These are phyloP conservation scores for Amphibalanus amphitrite DNA, from an alignment of 1,140 invertebrate species.

Conservation along the genomic window DNA sequence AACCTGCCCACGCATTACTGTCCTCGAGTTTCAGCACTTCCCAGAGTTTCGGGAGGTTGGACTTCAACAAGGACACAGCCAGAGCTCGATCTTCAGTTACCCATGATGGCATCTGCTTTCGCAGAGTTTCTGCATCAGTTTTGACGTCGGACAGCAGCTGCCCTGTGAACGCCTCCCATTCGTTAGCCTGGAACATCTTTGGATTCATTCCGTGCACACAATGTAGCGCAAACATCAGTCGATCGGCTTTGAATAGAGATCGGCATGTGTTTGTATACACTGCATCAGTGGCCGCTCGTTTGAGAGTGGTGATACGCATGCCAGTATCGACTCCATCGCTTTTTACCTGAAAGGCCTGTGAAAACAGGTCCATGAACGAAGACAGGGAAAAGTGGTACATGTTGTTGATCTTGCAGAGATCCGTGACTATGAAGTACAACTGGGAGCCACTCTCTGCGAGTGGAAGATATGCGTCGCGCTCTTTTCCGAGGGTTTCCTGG, in stretches of 20 bases:
- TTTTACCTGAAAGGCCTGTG: constrained; percentile 8
- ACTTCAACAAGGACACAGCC: constrained; percentile 41
- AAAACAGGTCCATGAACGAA: constrained; percentile 37
- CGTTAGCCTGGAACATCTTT: constrained; percentile 43
- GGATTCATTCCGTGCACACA: constrained; percentile 46
- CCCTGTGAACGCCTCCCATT: constrained; percentile 69
- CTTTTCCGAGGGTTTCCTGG: constrained; percentile 45
- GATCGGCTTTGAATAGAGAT: constrained; percentile 57
- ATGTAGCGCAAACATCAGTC: constrained; percentile 51
- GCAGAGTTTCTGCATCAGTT: constrained; percentile 26
- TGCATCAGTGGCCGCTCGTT: constrained; percentile 29
- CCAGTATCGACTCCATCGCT: constrained; percentile 19
- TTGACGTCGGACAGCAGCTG: constrained; percentile 40
- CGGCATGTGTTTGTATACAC: constrained; percentile 58
- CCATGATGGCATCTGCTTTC: constrained; percentile 38
- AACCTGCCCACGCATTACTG: constrained; percentile 43
- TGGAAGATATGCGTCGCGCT: constrained; percentile 54
- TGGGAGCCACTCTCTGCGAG: constrained; percentile 54
- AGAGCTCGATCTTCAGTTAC: constrained; percentile 40
- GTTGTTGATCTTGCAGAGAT: constrained; percentile 46
- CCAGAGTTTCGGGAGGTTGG: constrained; percentile 44
- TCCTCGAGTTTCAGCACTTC: constrained; percentile 42
- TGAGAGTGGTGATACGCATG: constrained; percentile 21
- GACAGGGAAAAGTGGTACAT: constrained; percentile 61
- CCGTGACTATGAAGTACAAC: constrained; percentile 57